Evolutionary conservation across 1,140 invertebrate genomes (phyloP).

Genomic region (Lanistes nyassanus): DNA sequence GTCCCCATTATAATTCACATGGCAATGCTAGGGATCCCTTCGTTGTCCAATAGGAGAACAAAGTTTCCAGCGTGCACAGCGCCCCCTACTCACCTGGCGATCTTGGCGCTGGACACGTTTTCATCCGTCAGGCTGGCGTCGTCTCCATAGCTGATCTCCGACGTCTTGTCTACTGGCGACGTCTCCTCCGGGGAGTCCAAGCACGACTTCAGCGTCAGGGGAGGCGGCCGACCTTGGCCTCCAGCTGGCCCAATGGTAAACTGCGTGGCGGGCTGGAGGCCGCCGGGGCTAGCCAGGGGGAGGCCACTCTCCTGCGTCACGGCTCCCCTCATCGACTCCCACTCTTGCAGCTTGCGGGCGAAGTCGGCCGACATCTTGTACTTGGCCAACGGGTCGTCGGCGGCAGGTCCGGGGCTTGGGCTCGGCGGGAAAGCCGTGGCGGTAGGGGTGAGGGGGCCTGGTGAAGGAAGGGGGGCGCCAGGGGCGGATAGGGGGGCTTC

Average conservation of each 20-base stretch:
- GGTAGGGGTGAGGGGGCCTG: background rate
- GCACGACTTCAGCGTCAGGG: conserved; percentile 49
- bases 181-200: conserved; percentile 52
- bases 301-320: background rate
- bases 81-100: conserved; percentile 44
- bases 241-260: conserved; percentile 19
- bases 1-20: too few relatives aligned
- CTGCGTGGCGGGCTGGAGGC: conserved; percentile 20
- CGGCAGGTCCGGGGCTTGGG: too few relatives aligned
- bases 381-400: background rate
- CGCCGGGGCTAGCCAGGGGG: conserved; percentile 19
- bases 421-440: background rate
- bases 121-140: conserved; percentile 52
- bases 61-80: background rate
- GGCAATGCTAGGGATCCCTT: too few relatives aligned
- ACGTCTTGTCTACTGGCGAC: conserved; percentile 35
- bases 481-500: conserved; percentile 30
- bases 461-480: background rate
- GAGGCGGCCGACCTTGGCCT: conserved; percentile 45
- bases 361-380: conserved; percentile 76
- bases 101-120: conserved; percentile 53
- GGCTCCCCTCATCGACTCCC: conserved; percentile 77
- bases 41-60: too few relatives aligned
- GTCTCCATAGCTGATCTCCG: conserved; percentile 47
- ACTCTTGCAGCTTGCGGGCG: conserved; percentile 88